These are phyloP conservation scores for Danio kyathit DNA, from an alignment of 2,797 vertebrate species.

Conservation along the genomic window DNA sequence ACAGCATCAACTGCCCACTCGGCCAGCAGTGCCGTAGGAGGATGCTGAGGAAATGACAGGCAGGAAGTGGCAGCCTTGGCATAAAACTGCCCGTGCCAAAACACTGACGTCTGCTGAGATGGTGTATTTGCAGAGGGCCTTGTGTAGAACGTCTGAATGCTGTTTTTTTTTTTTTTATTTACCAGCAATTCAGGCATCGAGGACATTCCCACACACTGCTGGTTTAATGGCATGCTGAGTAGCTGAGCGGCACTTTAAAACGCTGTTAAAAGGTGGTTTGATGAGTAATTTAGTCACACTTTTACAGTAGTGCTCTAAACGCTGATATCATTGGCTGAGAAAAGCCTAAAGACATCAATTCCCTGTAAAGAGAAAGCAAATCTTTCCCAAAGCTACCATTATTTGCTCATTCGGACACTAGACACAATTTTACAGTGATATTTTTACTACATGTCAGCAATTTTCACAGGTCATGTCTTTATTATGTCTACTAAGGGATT, in stretches of 20 bases:
- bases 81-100: constrained; percentile 46
- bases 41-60: constrained; percentile 61
- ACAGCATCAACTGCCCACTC: constrained; percentile 57
- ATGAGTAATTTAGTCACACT: constrained; percentile 41
- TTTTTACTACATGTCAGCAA: not conserved
- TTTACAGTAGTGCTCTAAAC: constrained; percentile 15
- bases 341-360: not conserved
- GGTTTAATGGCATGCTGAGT: constrained; percentile 40
- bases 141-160: not conserved
- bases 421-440: not conserved
- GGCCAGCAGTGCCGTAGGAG: constrained; percentile 34
- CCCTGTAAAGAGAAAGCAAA: not conserved
- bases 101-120: constrained; percentile 33
- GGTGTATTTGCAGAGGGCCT: constrained; percentile 2
- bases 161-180: not conserved
- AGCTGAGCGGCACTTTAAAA: constrained; percentile 29
- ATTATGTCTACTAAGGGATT: not conserved
- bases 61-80: constrained; percentile 50
- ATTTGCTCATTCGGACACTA: not conserved
- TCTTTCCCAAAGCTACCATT: constrained; percentile 2
- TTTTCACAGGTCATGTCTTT: constrained; percentile 21
- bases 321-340: constrained; percentile 1
- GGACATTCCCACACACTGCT: constrained; percentile 25
- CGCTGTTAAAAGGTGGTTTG: constrained; percentile 28
- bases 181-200: not conserved